These are phyloP conservation scores for Pedionomus torquatus DNA, from an alignment of 2,113 vertebrate species.

Conservation along the genomic window DNA sequence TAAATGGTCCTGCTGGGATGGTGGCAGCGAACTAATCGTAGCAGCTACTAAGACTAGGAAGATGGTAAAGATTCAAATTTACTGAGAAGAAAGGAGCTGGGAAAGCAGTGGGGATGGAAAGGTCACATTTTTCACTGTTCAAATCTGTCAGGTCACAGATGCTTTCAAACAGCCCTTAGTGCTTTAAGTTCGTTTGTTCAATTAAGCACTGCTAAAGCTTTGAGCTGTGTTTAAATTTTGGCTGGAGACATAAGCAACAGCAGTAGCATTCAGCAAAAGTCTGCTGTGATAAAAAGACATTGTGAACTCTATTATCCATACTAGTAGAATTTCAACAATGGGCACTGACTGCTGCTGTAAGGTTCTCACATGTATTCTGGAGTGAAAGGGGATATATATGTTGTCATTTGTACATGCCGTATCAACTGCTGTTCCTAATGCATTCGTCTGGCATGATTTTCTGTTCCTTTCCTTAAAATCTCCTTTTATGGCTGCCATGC, in stretches of 20 bases:
- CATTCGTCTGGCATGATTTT: conserved; percentile 26
- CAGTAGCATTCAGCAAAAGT: background rate
- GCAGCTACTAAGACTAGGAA: background rate
- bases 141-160: background rate
- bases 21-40: background rate
- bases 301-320: background rate
- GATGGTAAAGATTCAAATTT: background rate
- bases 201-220: background rate
- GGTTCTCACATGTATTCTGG: background rate
- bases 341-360: background rate
- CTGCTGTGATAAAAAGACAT: background rate
- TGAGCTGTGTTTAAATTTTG: background rate
- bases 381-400: background rate
- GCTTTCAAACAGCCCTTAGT: background rate
- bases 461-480: conserved; percentile 51
- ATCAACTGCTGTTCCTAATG: conserved; percentile 28
- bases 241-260: background rate
- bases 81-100: background rate
- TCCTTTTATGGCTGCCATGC: conserved; percentile 55
- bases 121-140: conserved; percentile 35
- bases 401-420: background rate
- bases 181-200: background rate
- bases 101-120: background rate
- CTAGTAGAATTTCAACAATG: background rate
- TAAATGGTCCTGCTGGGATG: background rate